These are phyloP conservation scores for Patiria miniata DNA, from an alignment of 35 echinoderm and acorn worm species.

Conservation along the genomic window DNA sequence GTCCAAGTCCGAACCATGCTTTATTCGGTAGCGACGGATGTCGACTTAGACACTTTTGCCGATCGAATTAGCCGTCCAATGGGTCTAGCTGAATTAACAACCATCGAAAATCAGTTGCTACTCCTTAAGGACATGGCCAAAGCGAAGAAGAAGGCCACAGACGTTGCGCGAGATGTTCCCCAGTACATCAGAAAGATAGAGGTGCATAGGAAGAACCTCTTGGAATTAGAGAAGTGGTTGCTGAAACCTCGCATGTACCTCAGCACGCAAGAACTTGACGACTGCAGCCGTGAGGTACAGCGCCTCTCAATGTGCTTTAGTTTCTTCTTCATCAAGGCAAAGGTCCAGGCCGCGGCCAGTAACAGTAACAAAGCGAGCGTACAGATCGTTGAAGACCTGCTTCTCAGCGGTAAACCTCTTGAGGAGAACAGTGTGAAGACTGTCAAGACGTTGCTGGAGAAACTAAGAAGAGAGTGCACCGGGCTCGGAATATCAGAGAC, in stretches of 20 bases:
- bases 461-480: background rate
- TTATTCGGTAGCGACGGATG: no score
- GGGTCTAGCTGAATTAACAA: no score
- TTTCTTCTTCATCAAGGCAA: background rate
- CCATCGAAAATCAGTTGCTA: no score
- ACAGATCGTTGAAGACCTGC: background rate
- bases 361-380: background rate
- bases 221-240: slow-evolving; percentile 1
- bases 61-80: no score
- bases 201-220: background rate
- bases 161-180: background rate
- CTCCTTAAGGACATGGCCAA: background rate
- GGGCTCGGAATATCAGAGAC: slow-evolving; percentile 43
- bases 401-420: background rate
- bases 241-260: background rate
- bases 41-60: no score
- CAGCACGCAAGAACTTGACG: slow-evolving; percentile 15
- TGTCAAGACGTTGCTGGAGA: background rate
- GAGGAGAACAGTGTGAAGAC: background rate
- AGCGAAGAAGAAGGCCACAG: background rate
- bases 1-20: background rate
- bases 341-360: background rate
- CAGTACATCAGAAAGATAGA: background rate
- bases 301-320: background rate
- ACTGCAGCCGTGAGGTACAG: background rate